phyloP scores from a whole-genome alignment of 2,888 invertebrate genomes.

The Thymelicus acteon region DNA sequence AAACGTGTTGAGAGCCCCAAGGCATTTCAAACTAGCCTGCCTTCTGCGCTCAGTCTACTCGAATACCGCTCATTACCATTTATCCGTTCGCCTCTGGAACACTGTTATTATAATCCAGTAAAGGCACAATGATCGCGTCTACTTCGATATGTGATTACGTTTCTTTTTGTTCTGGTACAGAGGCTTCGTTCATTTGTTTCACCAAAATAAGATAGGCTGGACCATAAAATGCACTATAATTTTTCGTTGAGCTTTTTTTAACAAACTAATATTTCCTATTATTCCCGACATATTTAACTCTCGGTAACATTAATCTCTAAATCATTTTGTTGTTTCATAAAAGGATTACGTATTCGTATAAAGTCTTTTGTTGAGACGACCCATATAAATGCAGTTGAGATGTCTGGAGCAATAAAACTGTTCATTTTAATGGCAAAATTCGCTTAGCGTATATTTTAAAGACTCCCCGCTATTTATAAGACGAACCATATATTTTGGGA shows the following conservation, averaged over 20 bases:
- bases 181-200: slow-evolving; percentile 24
- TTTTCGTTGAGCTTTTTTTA: neutral
- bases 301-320: too few species aligned
- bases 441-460: slow-evolving; percentile 60
- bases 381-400: slow-evolving; percentile 30
- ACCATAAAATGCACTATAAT: neutral
- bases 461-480: slow-evolving; percentile 57
- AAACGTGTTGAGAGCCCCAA: slow-evolving; percentile 66
- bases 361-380: slow-evolving; percentile 8
- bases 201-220: slow-evolving; percentile 21
- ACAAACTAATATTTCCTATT: too few species aligned
- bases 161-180: slow-evolving; percentile 62
- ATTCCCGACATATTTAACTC: too few species aligned
- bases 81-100: slow-evolving; percentile 68
- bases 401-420: slow-evolving; percentile 47
- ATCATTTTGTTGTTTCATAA: too few species aligned
- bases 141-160: slow-evolving; percentile 66
- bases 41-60: slow-evolving; percentile 54
- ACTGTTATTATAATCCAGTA: slow-evolving; percentile 78
- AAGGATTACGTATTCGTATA: too few species aligned
- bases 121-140: slow-evolving; percentile 76
- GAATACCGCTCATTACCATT: slow-evolving; percentile 72
- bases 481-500: slow-evolving; percentile 62
- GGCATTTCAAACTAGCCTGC: slow-evolving; percentile 72
- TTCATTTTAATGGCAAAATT: slow-evolving; percentile 62